Percentiles rank a stretch among this genome's conserved stretches.
Conservation (phyloP, 2,797 vertebrate genomes). For the Hippocampus kuda region DNA sequence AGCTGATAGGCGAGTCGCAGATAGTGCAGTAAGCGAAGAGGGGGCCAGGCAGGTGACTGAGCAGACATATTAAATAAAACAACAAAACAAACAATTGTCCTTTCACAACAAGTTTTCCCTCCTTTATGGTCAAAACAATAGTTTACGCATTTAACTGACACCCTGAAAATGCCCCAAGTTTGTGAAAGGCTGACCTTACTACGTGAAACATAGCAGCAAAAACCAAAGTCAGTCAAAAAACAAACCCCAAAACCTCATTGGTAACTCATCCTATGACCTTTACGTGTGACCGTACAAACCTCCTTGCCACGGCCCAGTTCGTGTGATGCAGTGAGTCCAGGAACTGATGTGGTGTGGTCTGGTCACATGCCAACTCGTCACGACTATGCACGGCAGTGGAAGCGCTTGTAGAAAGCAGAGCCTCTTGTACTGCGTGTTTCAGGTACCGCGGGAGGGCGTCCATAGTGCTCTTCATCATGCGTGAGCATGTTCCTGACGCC, state of each 20-base stretch:
- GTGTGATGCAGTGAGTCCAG: background rate
- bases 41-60: conserved; percentile 21
- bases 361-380: conserved; percentile 22
- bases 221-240: background rate
- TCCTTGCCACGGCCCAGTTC: background rate
- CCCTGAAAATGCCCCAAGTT: background rate
- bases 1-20: conserved; percentile 18
- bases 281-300: background rate
- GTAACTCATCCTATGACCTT: background rate
- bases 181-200: background rate
- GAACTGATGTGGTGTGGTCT: conserved; percentile 26
- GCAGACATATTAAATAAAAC: no score
- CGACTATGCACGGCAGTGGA: conserved; percentile 11
- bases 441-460: conserved; percentile 17
- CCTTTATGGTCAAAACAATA: no score
- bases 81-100: background rate
- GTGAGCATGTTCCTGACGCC: background rate
- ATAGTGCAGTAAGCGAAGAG: conserved; percentile 19
- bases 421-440: conserved; percentile 13
- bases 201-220: background rate
- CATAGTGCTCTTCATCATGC: conserved; percentile 29
- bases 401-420: conserved; percentile 47
- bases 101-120: background rate
- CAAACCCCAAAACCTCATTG: no score
- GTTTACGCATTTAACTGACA: background rate